Evolutionary conservation across 2,888 invertebrate species (phyloP).

Genomic region (Trissoscelio sp.): DNA sequence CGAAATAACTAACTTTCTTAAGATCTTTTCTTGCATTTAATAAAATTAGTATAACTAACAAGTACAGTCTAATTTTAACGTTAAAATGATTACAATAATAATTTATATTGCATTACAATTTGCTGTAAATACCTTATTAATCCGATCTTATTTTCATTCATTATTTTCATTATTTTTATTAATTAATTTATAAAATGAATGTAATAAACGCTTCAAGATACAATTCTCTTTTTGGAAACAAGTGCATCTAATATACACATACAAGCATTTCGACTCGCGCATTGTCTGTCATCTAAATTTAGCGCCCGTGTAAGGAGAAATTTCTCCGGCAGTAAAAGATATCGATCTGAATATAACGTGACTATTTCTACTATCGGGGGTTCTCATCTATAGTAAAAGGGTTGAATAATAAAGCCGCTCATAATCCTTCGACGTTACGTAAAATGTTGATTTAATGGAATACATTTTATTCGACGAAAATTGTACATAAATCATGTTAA

Average conservation of each 20-base stretch:
- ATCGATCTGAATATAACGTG: constrained; percentile 62
- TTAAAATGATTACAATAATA: background rate
- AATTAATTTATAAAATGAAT: no score
- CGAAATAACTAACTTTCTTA: background rate
- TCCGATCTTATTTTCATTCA: no score
- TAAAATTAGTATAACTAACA: background rate
- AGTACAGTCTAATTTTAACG: background rate
- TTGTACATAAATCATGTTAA: constrained; percentile 22
- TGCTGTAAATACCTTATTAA: no score
- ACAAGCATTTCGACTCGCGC: constrained; percentile 8
- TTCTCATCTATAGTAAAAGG: constrained; percentile 57
- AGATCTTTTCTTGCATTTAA: background rate
- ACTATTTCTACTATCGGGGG: constrained; percentile 60
- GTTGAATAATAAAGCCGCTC: constrained; percentile 50
- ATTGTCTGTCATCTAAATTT: constrained; percentile 53
- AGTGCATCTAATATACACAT: background rate
- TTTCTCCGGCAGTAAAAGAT: constrained; percentile 54
- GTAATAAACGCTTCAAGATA: no score
- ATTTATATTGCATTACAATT: background rate
- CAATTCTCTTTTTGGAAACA: no score
- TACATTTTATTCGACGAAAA: constrained; percentile 30
- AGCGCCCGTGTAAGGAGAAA: constrained; percentile 44
- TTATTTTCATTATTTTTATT: no score
- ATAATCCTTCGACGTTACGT: constrained; percentile 45
- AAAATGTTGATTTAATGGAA: constrained; percentile 46